Base-by-base conservation (phyloP, 2,888 invertebrate genomes). In the Mechanitis mazaeus region DNA sequence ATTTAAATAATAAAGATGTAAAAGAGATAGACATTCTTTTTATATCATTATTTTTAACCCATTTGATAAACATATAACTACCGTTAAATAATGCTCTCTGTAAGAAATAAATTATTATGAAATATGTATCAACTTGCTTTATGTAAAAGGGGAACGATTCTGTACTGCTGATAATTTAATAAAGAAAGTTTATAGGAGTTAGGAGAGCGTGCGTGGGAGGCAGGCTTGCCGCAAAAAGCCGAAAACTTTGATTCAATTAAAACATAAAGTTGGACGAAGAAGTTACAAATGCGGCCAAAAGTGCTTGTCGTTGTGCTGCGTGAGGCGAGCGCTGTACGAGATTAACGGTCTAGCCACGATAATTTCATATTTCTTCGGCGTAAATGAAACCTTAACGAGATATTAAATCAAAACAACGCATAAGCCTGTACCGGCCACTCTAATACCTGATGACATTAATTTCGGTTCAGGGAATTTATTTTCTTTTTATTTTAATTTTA, bases 181-280 rank as follows among this genome's bases (percentile, higher is more conserved):
- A 90, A 88, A 85, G 86, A 88, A 90, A 89, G 84, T 90, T 89
- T 84, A 77, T 77, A 73, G 75, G 72, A 77, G 78, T 77, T 76
- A 71, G 80, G 79, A 76, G 80, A 83, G 84, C 88, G 88, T 89
- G 87, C 89, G 87, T 88, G 87, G 85, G 81, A 85, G 85, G 84
- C 82, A 83, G 81, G 85, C 84, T 85, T 79, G 83, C 88, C 89
- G 80, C 89, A 89, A 88, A 88, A 89, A 89, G 86, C 88, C 85
- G 84, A 87, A 87, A 87, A 87, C 87, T 88, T 87, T 85, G 85
- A 89, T 89, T 89, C 87, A 89, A 90, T 89, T 88, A 90, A 87
- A 88, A 87, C 85, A 81, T 79, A 84, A 87, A 87, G 84, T 89
- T 86, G 77, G 76, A 77, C 73, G 80, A 84, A 87, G 85, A 88